Percentiles rank a stretch among this genome's conserved stretches.
phyloP scores from a whole-genome alignment of 2,888 invertebrate genomes.

The Scaptomyza reducta region DNA sequence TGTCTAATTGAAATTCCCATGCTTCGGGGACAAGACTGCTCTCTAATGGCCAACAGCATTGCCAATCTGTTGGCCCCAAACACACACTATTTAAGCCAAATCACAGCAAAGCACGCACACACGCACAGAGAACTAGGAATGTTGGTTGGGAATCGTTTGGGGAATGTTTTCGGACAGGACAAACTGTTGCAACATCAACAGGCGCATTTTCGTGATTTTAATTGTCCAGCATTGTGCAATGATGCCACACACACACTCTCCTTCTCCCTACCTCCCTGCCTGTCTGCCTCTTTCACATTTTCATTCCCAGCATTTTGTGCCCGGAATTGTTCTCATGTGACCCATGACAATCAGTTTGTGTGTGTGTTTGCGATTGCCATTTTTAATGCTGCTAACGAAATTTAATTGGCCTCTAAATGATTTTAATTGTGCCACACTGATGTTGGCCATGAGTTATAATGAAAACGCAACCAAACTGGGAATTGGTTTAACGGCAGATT shows the following conservation, averaged over 20 bases:
- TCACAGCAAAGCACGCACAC: conserved; percentile 71
- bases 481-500: conserved; percentile 15
- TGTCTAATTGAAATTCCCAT: conserved; percentile 79
- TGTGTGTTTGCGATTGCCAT: conserved; percentile 45
- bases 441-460: conserved; percentile 74
- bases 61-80: no score
- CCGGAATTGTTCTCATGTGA: conserved; percentile 77
- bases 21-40: conserved; percentile 38
- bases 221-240: conserved; percentile 54
- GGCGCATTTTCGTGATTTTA: conserved; percentile 76
- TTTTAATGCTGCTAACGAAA: conserved; percentile 78
- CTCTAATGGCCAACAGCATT: conserved; percentile 64
- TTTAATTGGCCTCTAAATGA: conserved; percentile 80
- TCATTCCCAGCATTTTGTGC: neutral
- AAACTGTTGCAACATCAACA: conserved; percentile 57
- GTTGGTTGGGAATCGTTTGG: conserved; percentile 2
- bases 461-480: conserved; percentile 24
- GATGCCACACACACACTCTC: conserved; percentile 18
- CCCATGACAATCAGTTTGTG: conserved; percentile 46
- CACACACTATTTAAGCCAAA: conserved; percentile 71
- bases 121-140: conserved; percentile 31
- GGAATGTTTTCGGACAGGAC: conserved; percentile 17
- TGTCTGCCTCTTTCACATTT: neutral
- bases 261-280: neutral
- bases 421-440: conserved; percentile 80